phyloP scores from a whole-genome alignment of 2,797 vertebrate species.

The Silurus aristotelis region DNA sequence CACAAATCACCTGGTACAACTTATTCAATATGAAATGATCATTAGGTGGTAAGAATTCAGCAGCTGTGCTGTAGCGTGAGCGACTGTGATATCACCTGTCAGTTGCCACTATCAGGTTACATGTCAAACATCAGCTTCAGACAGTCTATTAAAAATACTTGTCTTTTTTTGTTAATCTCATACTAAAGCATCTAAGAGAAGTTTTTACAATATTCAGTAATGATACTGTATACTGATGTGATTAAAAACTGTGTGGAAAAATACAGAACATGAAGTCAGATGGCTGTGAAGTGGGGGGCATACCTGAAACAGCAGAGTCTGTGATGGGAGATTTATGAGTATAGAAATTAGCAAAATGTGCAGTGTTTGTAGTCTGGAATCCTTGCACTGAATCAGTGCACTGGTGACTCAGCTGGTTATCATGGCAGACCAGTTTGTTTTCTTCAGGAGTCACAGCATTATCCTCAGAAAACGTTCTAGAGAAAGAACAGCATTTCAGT shows the following conservation, averaged over 20 bases:
- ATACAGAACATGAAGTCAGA: neutral
- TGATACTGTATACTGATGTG: neutral
- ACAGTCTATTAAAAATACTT: neutral
- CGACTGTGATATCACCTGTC: neutral
- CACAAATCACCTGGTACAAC: neutral
- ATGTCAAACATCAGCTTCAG: neutral
- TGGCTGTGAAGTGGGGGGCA: neutral
- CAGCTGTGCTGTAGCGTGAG: neutral
- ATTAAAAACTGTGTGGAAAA: neutral
- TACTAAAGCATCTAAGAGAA: neutral
- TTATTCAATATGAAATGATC: neutral
- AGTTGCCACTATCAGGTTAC: too few relatives aligned
- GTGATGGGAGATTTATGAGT: constrained; percentile 32
- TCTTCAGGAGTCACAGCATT: constrained; percentile 8
- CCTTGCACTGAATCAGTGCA: constrained; percentile 38
- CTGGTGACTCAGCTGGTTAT: constrained; percentile 16
- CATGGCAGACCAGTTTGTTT: neutral
- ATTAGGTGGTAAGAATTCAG: neutral
- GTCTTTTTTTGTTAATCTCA: neutral
- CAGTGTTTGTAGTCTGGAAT: constrained; percentile 37
- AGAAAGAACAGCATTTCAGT: constrained; percentile 4
- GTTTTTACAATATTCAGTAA: neutral
- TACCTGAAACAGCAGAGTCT: constrained; percentile 33
- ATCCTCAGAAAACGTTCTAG: neutral
- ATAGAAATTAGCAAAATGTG: constrained; percentile 28